Evolutionary conservation across 2,888 invertebrate species (phyloP).

Genomic region (Griposia aprilina): DNA sequence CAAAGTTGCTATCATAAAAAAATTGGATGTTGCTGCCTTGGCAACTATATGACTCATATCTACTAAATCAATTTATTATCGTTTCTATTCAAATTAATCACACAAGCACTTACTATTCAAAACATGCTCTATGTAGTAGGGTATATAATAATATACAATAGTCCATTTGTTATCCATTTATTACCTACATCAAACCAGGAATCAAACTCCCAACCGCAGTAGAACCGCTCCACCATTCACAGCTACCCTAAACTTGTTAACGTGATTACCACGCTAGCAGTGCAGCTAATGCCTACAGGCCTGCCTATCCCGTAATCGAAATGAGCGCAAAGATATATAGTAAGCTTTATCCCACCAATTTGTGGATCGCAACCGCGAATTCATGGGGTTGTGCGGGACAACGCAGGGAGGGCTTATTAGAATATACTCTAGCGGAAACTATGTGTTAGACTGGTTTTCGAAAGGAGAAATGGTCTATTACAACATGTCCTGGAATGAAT

Average conservation of each 20-base stretch:
- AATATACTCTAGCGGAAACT: neutral
- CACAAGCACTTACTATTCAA: no score
- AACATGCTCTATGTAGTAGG: no score
- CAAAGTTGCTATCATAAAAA: no score
- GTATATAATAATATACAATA: neutral
- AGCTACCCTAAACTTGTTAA: slow-evolving; percentile 35
- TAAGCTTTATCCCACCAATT: slow-evolving; percentile 55
- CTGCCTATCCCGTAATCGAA: slow-evolving; percentile 48
- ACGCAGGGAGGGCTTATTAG: neutral
- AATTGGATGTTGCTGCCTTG: no score
- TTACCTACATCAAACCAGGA: slow-evolving; percentile 4
- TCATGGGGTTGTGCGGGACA: slow-evolving; percentile 41
- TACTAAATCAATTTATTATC: no score
- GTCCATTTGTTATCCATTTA: neutral
- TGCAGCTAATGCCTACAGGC: slow-evolving; percentile 30
- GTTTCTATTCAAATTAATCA: no score
- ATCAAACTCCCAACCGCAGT: slow-evolving; percentile 6
- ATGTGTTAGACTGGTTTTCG: neutral
- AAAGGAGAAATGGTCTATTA: neutral
- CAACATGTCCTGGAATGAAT: no score
- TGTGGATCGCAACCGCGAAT: slow-evolving; percentile 46
- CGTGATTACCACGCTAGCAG: slow-evolving; percentile 25
- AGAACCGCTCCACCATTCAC: neutral
- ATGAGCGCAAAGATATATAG: slow-evolving; percentile 59
- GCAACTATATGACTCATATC: no score